A percentile compares a stretch with the other conserved stretches of the same genome.
These are phyloP conservation scores for Muricea muricata DNA, from an alignment of 92 coral and sea anemone genomes.

Conservation along the genomic window DNA sequence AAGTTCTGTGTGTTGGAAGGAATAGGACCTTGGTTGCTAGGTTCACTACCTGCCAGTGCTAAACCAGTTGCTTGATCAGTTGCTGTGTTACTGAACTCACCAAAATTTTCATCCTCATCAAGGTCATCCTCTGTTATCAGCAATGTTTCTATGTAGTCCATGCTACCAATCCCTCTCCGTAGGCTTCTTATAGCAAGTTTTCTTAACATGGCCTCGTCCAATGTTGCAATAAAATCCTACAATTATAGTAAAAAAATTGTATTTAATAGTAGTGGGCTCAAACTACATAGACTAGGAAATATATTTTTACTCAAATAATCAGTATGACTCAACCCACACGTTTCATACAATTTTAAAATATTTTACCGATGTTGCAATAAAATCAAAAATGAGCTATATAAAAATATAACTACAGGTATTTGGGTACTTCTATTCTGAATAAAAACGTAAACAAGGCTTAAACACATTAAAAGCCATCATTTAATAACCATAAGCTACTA, in stretches of 20 bases:
- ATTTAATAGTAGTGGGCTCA: no score
- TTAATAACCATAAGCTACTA: no score
- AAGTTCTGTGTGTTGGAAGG: neutral
- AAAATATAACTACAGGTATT: neutral
- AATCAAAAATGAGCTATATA: neutral
- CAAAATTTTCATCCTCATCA: constrained; percentile 16
- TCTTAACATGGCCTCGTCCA: constrained; percentile 31
- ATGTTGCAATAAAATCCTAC: constrained; percentile 53
- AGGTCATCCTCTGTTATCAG: constrained; percentile 55
- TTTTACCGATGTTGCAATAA: no score
- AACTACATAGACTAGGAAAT: no score
- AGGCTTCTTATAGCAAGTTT: constrained; percentile 38
- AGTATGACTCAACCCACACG: no score
- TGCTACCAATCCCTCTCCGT: constrained; percentile 51
- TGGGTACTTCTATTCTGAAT: neutral
- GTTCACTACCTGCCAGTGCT: neutral
- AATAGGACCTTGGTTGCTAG: no score
- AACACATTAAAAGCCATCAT: neutral
- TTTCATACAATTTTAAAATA: no score
- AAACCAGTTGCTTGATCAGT: neutral
- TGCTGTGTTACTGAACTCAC: constrained; percentile 3
- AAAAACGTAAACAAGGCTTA: neutral
- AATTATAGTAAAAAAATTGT: neutral
- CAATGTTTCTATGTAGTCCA: constrained; percentile 46
- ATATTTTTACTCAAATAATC: no score